Evolutionary conservation across 2,888 invertebrate genomes (phyloP), one percentile per base, ranked within the genome.

Genomic region (Athalia circularis): DNA sequence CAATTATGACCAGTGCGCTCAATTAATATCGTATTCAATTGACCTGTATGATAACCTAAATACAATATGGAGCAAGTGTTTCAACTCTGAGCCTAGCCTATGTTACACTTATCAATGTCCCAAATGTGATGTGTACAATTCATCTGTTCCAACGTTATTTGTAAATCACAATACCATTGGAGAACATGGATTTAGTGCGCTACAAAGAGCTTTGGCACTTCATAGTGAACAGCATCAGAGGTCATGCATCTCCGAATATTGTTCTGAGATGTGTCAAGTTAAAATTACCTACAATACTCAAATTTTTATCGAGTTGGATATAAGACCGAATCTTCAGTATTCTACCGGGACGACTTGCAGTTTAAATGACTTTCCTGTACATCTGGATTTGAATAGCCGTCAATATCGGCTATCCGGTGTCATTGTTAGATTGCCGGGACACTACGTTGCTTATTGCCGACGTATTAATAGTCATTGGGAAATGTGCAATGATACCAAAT

Each of bases 401-500:
- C 54, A 61, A 64, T 77, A 77, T 70, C 77, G 77, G 77, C 52
- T 79, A 45, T 48, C 65, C 70, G 72, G 77, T 64, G 65, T 79
- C 57, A 57, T 79, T 9, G 70, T 29, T 9, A 45, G 47, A 48
- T 47, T 64, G 29, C 47, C 77, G 50, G 76, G 68, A 62, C 77
- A 79, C 43, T 79, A 77, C 54, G 54, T 79, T 13, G 70, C 76
- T 62, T 79, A 79, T 64, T 79, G 79, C 61, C 59, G 68, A 65
- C 68, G 70, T 4, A 45, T 77, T 7, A 79, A 77, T n/a, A 68
- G 61, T 45, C 29, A 48, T 52, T 79, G 70, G 79, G 72, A 79
- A 52, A 13, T 67, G 52, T 76, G 76, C 47, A 62, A 79, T 64
- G 79, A 79, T 67, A 13, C 57, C 13, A 50, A 50, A 15, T 61